Evolutionary conservation across 2,797 vertebrate species (phyloP).

Genomic region (Amblyraja radiata): DNA sequence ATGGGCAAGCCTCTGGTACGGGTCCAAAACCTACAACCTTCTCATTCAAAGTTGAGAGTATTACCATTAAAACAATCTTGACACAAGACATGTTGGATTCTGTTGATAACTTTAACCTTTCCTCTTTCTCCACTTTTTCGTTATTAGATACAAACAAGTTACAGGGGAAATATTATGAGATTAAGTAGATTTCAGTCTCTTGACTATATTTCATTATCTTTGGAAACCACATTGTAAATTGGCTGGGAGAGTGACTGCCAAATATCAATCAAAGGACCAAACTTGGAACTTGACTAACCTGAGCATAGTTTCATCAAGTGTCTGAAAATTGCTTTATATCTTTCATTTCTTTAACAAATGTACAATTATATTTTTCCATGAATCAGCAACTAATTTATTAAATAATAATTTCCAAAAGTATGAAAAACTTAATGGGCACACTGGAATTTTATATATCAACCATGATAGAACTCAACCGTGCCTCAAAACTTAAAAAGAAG

Average conservation of each 20-base stretch:
- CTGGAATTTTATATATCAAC: too few species aligned
- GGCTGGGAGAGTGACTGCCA: background rate
- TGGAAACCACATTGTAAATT: background rate
- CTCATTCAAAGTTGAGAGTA: background rate
- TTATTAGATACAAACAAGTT: background rate
- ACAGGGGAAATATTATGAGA: background rate
- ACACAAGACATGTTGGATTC: background rate
- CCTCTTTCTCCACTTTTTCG: background rate
- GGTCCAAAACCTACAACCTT: background rate
- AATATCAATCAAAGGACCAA: background rate
- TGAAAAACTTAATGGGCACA: background rate
- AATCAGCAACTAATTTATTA: background rate
- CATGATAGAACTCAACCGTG: background rate
- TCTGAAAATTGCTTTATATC: background rate
- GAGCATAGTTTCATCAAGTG: background rate
- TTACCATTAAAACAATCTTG: background rate
- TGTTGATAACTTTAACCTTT: background rate
- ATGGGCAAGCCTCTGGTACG: background rate
- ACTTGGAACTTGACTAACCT: background rate
- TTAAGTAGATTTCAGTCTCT: background rate
- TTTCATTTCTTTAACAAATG: background rate
- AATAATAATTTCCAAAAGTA: background rate
- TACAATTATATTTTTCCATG: background rate
- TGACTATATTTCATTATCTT: background rate
- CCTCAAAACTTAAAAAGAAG: background rate